A percentile compares a stretch with the other conserved stretches of the same genome.
Conservation (phyloP, 2,888 invertebrate species). For the Rotaria magnacalcarata region DNA sequence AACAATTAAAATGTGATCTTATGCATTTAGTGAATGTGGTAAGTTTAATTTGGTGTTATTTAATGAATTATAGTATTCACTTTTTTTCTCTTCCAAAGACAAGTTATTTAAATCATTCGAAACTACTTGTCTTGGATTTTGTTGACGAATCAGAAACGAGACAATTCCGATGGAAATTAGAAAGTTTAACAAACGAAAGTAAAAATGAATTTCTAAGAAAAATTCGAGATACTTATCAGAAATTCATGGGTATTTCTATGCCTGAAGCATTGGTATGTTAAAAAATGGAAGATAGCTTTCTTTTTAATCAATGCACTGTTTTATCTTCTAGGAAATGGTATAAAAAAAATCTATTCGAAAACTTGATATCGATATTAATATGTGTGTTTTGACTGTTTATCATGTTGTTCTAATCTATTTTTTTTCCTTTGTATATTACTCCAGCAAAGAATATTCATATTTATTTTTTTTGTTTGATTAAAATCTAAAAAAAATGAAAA, state of each 20-base stretch:
- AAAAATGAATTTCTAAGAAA: constrained; percentile 1
- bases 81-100: neutral
- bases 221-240: neutral
- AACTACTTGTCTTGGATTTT: neutral
- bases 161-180: neutral
- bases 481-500: neutral
- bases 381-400: neutral
- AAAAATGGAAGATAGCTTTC: neutral
- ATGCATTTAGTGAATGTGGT: constrained; percentile 31
- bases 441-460: neutral
- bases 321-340: neutral
- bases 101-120: neutral
- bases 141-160: constrained; percentile 27
- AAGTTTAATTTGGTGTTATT: neutral
- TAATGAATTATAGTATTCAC: neutral
- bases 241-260: neutral
- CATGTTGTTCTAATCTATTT: neutral
- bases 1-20: constrained; percentile 24
- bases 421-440: neutral
- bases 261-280: neutral
- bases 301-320: too few relatives aligned
- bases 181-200: constrained; percentile 14
- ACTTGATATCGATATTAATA: neutral
- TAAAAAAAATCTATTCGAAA: too few relatives aligned
- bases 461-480: neutral